Base-by-base conservation (phyloP, 1,140 invertebrate genomes). In the Papilio polyxenes region DNA sequence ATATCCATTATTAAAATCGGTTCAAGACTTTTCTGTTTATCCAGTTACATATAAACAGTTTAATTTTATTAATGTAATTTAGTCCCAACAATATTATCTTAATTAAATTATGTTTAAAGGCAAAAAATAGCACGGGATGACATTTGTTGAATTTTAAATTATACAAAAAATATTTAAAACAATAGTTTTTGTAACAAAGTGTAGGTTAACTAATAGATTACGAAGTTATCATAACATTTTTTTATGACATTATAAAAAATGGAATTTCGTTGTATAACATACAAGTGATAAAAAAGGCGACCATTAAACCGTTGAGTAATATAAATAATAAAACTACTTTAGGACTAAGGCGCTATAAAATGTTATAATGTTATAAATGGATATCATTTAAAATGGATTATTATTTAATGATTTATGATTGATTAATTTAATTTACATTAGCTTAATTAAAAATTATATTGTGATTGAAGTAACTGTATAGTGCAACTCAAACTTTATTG, bases 221-320 rank as follows among this genome's bases (percentile, higher is more conserved):
- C 6, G 37, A 72, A 72, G 65, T 72, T 72, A 72, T 72, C 65
- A 37, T 17, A 15, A 72, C 31, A 40, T 72, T 72, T 65, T 65
- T 37, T 72, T 44, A 72, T 40, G 65, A 72, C n/a, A 72, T 72
- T 37, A 72, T 72, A 72, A 72, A 65, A 69, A 72, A 65, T 72
- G 65, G 23, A 72, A 72, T 72, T 37, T 72, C 23, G 65, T 72
- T 72, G 23, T 72, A 72, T 40, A 17, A 11, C 10, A 31, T 31
- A 31, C 59, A 6, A 40, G 13, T 72, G 65, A 72, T 72, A 65
- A 65, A 65, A 65, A 23, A 37, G 65, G 13, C 65, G 65, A 11
- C 65, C 13, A 40, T 72, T 15, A 37, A 72, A 72, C 65, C 13
- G 23, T 8, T 44, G 78, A 37, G 5, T 11, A 31, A 15, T 40